Percentiles rank a stretch among this genome's conserved stretches.
These are phyloP conservation scores for Neodon shergylaensis DNA, from an alignment of 2,113 vertebrate species.

Conservation along the genomic window DNA sequence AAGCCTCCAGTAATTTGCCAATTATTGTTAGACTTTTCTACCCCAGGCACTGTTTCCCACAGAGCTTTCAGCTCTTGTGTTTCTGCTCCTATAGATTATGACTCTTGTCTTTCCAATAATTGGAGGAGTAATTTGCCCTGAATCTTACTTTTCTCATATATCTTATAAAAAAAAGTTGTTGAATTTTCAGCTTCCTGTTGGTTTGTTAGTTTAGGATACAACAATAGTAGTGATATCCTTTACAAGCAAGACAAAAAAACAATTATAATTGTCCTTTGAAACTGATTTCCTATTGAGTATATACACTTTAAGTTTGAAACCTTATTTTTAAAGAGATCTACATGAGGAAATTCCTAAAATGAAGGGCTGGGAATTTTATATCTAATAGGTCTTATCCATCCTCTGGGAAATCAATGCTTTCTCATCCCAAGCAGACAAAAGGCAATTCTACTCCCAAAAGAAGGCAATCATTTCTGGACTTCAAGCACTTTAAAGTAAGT, in stretches of 20 bases:
- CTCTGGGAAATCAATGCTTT: constrained; percentile 40
- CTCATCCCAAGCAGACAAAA: constrained; percentile 40
- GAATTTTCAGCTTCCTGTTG: background rate
- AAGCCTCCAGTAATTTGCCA: background rate
- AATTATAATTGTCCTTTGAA: constrained; percentile 42
- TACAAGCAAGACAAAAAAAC: background rate
- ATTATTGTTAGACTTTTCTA: background rate
- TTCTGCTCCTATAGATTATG: background rate
- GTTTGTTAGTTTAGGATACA: background rate
- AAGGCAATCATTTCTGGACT: constrained; percentile 57
- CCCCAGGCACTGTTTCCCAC: background rate
- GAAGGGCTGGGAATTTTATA: constrained; percentile 21
- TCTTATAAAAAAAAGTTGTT: background rate
- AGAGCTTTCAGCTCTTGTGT: background rate
- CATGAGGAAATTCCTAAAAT: constrained; percentile 40
- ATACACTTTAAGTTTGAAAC: background rate
- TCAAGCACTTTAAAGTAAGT: constrained; percentile 50
- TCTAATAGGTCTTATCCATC: constrained; percentile 25
- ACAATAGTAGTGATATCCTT: background rate
- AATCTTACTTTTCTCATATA: background rate
- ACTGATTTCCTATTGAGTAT: constrained; percentile 14
- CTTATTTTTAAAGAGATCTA: constrained; percentile 29
- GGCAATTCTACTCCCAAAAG: background rate
- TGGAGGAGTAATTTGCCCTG: background rate
- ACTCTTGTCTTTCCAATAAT: background rate